These are phyloP conservation scores for Porites rus DNA, from an alignment of 92 coral and sea anemone species.

Conservation along the genomic window DNA sequence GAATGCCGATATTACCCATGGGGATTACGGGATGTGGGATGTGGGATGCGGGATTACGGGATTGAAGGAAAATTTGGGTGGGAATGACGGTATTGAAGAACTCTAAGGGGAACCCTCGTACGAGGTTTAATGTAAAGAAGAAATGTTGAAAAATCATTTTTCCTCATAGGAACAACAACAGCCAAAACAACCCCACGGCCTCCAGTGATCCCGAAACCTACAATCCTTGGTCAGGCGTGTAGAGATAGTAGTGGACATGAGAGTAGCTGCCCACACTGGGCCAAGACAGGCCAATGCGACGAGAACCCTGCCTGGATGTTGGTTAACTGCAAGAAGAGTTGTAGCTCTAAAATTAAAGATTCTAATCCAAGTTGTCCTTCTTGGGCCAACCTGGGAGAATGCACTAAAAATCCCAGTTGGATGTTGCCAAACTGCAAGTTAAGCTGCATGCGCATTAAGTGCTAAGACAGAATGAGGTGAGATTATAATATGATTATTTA, in stretches of 20 bases:
- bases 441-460: constrained; percentile 65
- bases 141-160: too few relatives aligned
- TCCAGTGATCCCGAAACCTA: background rate
- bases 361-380: constrained; percentile 27
- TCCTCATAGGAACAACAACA: background rate
- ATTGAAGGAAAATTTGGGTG: too few relatives aligned
- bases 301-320: constrained; percentile 65
- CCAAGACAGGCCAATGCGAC: constrained; percentile 67
- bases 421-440: constrained; percentile 73
- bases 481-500: too few relatives aligned
- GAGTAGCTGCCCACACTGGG: constrained; percentile 67
- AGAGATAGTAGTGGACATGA: constrained; percentile 22
- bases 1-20: too few relatives aligned
- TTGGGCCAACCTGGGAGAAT: constrained; percentile 72
- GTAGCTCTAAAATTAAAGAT: constrained; percentile 45
- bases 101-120: too few relatives aligned
- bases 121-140: too few relatives aligned
- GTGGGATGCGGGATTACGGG: too few relatives aligned
- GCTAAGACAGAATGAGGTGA: constrained; percentile 10
- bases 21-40: too few relatives aligned
- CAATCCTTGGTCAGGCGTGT: background rate
- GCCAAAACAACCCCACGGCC: background rate
- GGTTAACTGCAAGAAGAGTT: constrained; percentile 62
- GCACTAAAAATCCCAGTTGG: constrained; percentile 69
- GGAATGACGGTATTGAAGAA: too few relatives aligned